Conservation (phyloP, 37 sponge, comb jelly and placozoan species). For the Diacarnus erythraeanus region DNA sequence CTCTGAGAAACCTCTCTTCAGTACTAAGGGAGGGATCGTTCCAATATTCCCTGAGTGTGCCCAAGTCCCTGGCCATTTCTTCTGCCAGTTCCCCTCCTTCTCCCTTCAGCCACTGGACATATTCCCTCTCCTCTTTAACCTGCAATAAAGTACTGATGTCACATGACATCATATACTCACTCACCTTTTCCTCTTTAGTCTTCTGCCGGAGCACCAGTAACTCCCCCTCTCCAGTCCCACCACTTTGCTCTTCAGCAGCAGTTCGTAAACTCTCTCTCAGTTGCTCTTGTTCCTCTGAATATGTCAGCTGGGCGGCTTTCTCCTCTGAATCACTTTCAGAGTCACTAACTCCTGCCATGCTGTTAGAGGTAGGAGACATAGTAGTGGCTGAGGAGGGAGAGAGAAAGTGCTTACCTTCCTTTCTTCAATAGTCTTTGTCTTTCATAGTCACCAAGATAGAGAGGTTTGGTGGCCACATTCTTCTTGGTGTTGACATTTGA, state of each 20-base stretch:
- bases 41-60: slow-evolving; percentile 69
- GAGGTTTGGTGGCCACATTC: slow-evolving; percentile 39
- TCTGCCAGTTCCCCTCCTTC: slow-evolving; percentile 19
- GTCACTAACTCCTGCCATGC: slow-evolving; percentile 47
- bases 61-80: slow-evolving; percentile 50
- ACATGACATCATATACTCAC: background rate
- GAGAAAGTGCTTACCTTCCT: slow-evolving; percentile 68
- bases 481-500: background rate
- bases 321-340: slow-evolving; percentile 50
- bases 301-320: slow-evolving; percentile 28
- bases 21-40: slow-evolving; percentile 65
- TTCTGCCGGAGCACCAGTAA: slow-evolving; percentile 64
- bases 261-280: slow-evolving; percentile 48
- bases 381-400: too few species aligned
- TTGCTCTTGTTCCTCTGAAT: slow-evolving; percentile 71
- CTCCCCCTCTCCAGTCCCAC: slow-evolving; percentile 14
- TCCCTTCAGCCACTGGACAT: slow-evolving; percentile 85
- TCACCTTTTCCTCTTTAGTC: slow-evolving; percentile 64
- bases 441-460: slow-evolving; percentile 92
- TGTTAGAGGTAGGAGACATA: slow-evolving; percentile 4
- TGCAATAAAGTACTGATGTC: background rate
- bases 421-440: slow-evolving; percentile 75
- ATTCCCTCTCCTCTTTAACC: slow-evolving; percentile 80
- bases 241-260: slow-evolving; percentile 18
- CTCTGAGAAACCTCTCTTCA: slow-evolving; percentile 87